Percentiles rank a stretch among this genome's conserved stretches.
Evolutionary conservation across 2,888 invertebrate genomes (phyloP).

Genomic region (Baronia brevicornis): DNA sequence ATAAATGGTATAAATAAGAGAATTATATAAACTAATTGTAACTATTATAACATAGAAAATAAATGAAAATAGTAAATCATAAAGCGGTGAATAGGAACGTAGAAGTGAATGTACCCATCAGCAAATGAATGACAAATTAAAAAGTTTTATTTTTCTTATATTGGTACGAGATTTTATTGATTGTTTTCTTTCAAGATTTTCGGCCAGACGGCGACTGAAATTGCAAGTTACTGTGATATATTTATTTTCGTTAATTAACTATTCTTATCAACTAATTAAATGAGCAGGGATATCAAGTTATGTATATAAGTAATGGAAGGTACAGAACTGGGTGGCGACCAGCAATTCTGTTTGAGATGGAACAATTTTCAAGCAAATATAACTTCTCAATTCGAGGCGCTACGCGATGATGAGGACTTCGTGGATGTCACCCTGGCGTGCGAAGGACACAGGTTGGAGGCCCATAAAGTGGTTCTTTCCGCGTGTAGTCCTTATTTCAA

Average conservation of each 20-base stretch:
- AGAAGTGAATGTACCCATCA: slow-evolving; percentile 73
- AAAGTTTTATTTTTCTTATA: slow-evolving; percentile 76
- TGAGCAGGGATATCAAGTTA: slow-evolving; percentile 76
- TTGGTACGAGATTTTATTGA: slow-evolving; percentile 77
- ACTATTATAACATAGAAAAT: too few relatives aligned
- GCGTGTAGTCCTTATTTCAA: slow-evolving; percentile 93
- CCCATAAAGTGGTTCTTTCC: slow-evolving; percentile 89
- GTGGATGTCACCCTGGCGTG: slow-evolving; percentile 92
- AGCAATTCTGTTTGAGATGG: slow-evolving; percentile 93
- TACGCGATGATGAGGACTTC: slow-evolving; percentile 90
- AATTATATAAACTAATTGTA: too few relatives aligned
- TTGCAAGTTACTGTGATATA: slow-evolving; percentile 76
- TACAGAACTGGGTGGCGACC: slow-evolving; percentile 80
- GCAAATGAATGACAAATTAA: slow-evolving; percentile 72
- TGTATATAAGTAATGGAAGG: slow-evolving; percentile 77
- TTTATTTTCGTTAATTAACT: slow-evolving; percentile 73
- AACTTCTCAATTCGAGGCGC: slow-evolving; percentile 88
- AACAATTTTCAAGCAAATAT: slow-evolving; percentile 93
- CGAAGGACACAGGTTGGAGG: slow-evolving; percentile 87
- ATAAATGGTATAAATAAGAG: too few relatives aligned
- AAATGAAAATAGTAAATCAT: slow-evolving; percentile 29
- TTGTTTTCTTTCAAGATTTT: slow-evolving; percentile 77
- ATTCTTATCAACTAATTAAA: slow-evolving; percentile 76
- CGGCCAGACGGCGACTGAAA: slow-evolving; percentile 76
- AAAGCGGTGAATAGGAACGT: slow-evolving; percentile 60